Percentiles rank a stretch among this genome's conserved stretches.
Evolutionary conservation across 2,113 vertebrate species (phyloP).

Genomic region (Eptesicus fuscus): DNA sequence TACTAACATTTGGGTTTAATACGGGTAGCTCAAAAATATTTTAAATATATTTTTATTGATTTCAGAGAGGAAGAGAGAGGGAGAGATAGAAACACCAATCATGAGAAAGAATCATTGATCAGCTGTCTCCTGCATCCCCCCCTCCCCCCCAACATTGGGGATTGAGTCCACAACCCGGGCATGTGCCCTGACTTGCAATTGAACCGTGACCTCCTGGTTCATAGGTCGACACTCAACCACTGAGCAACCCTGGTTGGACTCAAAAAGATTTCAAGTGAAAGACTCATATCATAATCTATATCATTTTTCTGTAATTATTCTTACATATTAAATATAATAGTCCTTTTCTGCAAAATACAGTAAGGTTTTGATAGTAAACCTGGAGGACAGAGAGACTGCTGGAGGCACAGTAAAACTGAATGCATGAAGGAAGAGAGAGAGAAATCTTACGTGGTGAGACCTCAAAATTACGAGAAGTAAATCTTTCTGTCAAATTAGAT

Average conservation of each 20-base stretch:
- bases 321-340: background rate
- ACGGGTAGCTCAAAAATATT: background rate
- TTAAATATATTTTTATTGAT: too few species aligned
- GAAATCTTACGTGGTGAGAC: background rate
- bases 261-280: background rate
- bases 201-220: too few species aligned
- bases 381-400: background rate
- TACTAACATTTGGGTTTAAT: background rate
- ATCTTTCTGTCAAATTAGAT: background rate
- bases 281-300: background rate
- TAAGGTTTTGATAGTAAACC: background rate
- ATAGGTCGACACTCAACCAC: too few species aligned
- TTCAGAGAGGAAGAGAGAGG: too few species aligned
- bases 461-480: background rate
- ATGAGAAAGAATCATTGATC: too few species aligned
- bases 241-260: too few species aligned
- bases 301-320: background rate
- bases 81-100: too few species aligned
- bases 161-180: too few species aligned
- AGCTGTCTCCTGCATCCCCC: too few species aligned
- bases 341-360: background rate
- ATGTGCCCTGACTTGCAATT: too few species aligned
- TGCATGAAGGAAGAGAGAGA: background rate
- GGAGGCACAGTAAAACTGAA: background rate
- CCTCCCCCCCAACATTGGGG: too few species aligned